Conservation (phyloP, 2,888 invertebrate species). For the Hymenopus coronatus region DNA sequence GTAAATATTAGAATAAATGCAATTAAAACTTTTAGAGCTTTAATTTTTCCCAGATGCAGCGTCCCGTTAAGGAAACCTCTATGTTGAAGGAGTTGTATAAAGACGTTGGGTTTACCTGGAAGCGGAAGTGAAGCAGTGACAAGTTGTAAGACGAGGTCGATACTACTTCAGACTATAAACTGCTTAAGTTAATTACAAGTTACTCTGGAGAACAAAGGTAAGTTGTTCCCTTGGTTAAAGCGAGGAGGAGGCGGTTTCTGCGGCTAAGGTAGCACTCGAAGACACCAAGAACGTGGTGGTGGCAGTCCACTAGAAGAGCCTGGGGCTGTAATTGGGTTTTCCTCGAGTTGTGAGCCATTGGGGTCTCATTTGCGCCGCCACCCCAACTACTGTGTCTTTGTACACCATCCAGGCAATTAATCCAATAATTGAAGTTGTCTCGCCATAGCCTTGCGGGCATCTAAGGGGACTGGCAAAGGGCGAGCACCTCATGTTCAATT, state of each 20-base stretch:
- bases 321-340: conserved; percentile 32
- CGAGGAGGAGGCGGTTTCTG: neutral
- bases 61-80: too few species aligned
- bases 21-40: too few species aligned
- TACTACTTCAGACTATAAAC: neutral
- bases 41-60: too few species aligned
- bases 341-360: conserved; percentile 33
- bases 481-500: neutral
- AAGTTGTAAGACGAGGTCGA: neutral
- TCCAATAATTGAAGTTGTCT: conserved; percentile 35
- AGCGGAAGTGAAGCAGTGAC: neutral
- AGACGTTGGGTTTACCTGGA: too few species aligned
- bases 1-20: too few species aligned
- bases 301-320: conserved; percentile 15
- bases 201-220: neutral
- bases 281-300: neutral
- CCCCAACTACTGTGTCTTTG: conserved; percentile 29
- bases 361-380: conserved; percentile 34
- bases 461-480: neutral
- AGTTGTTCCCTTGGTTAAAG: neutral
- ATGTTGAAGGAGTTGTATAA: too few species aligned
- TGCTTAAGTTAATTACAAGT: neutral
- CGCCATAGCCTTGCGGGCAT: conserved; percentile 24
- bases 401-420: conserved; percentile 33
- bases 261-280: neutral